Evolutionary conservation across 1,140 invertebrate genomes (phyloP), one percentile per base, ranked within the genome.

Genomic region (Zaprionus gabonicus): DNA sequence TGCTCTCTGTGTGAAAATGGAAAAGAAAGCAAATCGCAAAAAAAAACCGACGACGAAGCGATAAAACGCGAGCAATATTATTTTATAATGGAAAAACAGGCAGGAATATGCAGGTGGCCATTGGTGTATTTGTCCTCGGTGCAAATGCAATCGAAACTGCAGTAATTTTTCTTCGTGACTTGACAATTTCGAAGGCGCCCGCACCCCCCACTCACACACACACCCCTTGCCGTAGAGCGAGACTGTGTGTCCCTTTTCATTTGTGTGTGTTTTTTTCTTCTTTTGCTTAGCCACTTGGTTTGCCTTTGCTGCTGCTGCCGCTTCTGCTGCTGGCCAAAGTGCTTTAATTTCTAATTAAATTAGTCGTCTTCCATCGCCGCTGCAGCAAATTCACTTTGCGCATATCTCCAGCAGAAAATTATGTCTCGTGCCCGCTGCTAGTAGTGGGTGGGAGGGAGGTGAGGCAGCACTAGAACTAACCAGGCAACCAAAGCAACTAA

Each of bases 291-390:
- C 51, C 46, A 63, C 53, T 58, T 73, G 57, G 57, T 62, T 53
- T 64, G 60, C 67, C 57, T 63, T 62, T 56, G 62, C 64, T 67
- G 20, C 46, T 17, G n/a, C 20, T 23, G 20, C 5, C n/a, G 41
- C n/a, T 51, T 20, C 46, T 67, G 25, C 41, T 69, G 60, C 60
- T 57, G 27, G 56, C 68, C 75, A 81, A 90, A 68, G 60, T 79
- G 79, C 57, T 82, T 86, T 78, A 74, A 75, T 83, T 90, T 85
- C 76, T 90, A 91, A 90, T 88, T 88, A 85, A 90, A 88, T 88
- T 90, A 90, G 75, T 77, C 81, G 59, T 17, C 41, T 46, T n/a
- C n/a, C 41, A 56, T 55, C 76, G 71, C 68, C 76, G 67, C 57
- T 68, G 58, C 66, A 69, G 38, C 55, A 70, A 67, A 80, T 80